Evolutionary conservation across 2,113 vertebrate species (phyloP), one percentile per base, ranked within the genome.

Genomic region (Oreotrochilus melanogaster): DNA sequence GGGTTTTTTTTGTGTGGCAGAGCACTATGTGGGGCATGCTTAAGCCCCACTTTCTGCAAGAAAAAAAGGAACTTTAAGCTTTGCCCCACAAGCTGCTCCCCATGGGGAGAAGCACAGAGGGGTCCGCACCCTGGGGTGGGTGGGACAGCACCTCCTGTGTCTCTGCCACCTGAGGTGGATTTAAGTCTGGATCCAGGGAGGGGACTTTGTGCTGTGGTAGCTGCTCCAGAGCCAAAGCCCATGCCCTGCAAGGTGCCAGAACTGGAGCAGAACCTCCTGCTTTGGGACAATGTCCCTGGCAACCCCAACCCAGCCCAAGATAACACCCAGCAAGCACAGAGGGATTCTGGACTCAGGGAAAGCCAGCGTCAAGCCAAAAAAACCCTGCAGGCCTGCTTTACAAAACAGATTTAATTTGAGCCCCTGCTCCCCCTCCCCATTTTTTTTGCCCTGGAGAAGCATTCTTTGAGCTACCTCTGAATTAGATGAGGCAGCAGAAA

Each of bases 161-260:
- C 50, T n/a, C 10, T 0, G 3, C 33, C 2, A 6, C 15, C 17
- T 33, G 18, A 7, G 15, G 28, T 0, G 2, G 11, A 27, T 53
- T 65, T 10, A 30, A 0, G 0, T 39, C 37, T n/a, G 45, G 51
- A 27, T 18, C 9, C 28, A 9, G 48, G 16, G 54, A 67, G 14
- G 37, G 30, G 37, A n/a, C 67, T 66, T 24, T 6, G 54, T 11
- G 7, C 19, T 19, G 35, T 1, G 0, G 42, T 16, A 23, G 30
- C 60, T 76, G 45, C 47, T 89, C 58, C 58, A n/a, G 47, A 56
- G 64, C 19, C 6, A 8, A 45, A n/a, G 75, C 39, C 43, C 0
- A 0, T 50, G 48, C 62, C 33, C 3, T 0, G 12, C 0, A 1
- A 62, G 62, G 35, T 33, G 43, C 67, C 67, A n/a, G 37, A 21